Evolutionary conservation across 2,113 vertebrate genomes (phyloP).

Genomic region (Ciconia maguari): DNA sequence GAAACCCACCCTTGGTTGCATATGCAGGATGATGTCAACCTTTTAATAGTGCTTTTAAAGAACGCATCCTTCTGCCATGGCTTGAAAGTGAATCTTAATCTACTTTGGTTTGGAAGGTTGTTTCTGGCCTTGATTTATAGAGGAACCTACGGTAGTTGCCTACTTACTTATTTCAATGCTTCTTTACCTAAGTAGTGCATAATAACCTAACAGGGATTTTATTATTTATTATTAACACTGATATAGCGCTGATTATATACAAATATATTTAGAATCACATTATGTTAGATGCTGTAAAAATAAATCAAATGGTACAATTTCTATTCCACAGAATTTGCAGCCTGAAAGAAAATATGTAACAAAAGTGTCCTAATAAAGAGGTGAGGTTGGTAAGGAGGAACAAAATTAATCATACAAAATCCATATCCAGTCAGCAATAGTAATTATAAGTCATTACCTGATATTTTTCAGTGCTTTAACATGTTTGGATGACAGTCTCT

Average conservation of each 20-base stretch:
- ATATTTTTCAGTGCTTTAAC: neutral
- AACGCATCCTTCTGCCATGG: neutral
- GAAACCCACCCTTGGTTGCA: neutral
- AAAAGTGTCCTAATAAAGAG: neutral
- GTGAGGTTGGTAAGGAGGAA: neutral
- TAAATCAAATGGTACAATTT: neutral
- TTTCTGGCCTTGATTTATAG: neutral
- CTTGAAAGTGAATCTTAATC: neutral
- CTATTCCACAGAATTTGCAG: neutral
- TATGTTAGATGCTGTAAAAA: neutral
- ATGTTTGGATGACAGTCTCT: neutral
- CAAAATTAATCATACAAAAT: neutral
- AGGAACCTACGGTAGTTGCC: neutral
- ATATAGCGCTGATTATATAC: neutral
- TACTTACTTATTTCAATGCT: neutral
- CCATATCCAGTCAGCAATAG: neutral
- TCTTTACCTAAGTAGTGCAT: neutral
- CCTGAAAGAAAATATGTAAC: neutral
- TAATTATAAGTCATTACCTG: slow-evolving; percentile 5
- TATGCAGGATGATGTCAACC: neutral
- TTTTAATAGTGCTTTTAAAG: neutral
- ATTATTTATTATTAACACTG: neutral
- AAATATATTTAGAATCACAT: neutral
- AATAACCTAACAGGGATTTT: neutral
- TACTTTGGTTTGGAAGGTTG: neutral